Conservation (phyloP, 1,140 invertebrate genomes). For the Ephestia elutella region DNA sequence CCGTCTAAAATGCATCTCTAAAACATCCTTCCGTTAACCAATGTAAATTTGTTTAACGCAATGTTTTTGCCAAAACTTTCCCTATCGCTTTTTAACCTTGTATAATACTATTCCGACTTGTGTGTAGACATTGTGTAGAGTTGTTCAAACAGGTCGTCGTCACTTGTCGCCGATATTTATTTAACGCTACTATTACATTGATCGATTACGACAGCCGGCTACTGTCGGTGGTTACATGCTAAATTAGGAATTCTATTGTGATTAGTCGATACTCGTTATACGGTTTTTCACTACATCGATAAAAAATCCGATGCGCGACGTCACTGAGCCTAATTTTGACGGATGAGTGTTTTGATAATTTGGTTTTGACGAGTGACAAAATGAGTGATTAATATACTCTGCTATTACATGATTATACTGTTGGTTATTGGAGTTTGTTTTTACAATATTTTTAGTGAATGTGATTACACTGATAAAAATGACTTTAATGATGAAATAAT, state of each 20-base stretch:
- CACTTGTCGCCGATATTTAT: slow-evolving; percentile 54
- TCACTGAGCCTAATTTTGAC: slow-evolving; percentile 53
- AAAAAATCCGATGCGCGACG: slow-evolving; percentile 40
- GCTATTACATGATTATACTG: slow-evolving; percentile 19
- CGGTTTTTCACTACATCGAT: slow-evolving; percentile 49
- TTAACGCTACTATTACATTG: slow-evolving; percentile 48
- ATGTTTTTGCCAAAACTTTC: slow-evolving; percentile 31
- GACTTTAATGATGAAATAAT: too few species aligned
- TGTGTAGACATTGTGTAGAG: slow-evolving; percentile 25
- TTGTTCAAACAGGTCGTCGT: slow-evolving; percentile 47
- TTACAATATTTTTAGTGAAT: neutral
- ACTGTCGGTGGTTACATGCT: slow-evolving; percentile 40
- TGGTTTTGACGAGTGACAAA: slow-evolving; percentile 18
- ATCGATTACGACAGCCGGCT: slow-evolving; percentile 53
- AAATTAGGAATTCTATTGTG: slow-evolving; percentile 40
- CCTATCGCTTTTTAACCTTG: slow-evolving; percentile 36
- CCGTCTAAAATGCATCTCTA: slow-evolving; percentile 44
- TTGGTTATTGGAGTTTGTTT: neutral
- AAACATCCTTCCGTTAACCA: slow-evolving; percentile 33
- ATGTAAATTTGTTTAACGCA: slow-evolving; percentile 17
- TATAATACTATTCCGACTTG: slow-evolving; percentile 29
- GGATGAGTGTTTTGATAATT: slow-evolving; percentile 35
- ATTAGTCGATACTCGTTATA: slow-evolving; percentile 19
- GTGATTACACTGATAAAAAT: too few species aligned
- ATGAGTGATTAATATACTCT: slow-evolving; percentile 16